phyloP scores from a whole-genome alignment of 2,113 vertebrate genomes.

The Columba livia region DNA sequence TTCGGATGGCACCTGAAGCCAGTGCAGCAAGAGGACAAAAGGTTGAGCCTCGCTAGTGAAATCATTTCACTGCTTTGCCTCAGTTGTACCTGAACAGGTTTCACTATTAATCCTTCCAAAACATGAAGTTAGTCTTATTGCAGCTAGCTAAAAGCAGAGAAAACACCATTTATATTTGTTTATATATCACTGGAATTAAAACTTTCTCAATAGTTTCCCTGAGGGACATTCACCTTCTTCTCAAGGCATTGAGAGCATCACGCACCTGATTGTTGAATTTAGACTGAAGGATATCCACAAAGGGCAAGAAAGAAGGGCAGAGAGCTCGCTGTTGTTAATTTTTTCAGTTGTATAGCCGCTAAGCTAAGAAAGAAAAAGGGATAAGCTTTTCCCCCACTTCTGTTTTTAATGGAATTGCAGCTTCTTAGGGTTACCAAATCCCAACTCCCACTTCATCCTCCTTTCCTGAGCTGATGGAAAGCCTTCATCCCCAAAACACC shows the following conservation, averaged over 20 bases:
- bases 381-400: fast-evolving
- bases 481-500: not conserved
- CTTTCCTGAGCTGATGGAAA: not conserved
- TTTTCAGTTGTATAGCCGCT: not conserved
- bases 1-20: not conserved
- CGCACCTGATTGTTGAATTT: not conserved
- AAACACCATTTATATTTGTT: not conserved
- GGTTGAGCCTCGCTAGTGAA: not conserved
- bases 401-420: not conserved
- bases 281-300: not conserved
- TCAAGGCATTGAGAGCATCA: not conserved
- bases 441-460: not conserved
- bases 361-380: not conserved
- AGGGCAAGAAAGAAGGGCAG: not conserved
- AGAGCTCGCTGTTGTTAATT: not conserved
- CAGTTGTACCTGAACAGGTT: not conserved
- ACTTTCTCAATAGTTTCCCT: not conserved
- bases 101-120: not conserved
- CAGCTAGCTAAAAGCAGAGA: not conserved
- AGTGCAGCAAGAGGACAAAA: not conserved
- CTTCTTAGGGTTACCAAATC: not conserved
- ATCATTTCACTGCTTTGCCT: not conserved
- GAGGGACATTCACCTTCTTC: not conserved
- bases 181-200: not conserved
- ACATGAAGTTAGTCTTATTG: not conserved